These are phyloP conservation scores for Nothoprocta pentlandii DNA, from an alignment of 2,113 vertebrate species.

Conservation along the genomic window DNA sequence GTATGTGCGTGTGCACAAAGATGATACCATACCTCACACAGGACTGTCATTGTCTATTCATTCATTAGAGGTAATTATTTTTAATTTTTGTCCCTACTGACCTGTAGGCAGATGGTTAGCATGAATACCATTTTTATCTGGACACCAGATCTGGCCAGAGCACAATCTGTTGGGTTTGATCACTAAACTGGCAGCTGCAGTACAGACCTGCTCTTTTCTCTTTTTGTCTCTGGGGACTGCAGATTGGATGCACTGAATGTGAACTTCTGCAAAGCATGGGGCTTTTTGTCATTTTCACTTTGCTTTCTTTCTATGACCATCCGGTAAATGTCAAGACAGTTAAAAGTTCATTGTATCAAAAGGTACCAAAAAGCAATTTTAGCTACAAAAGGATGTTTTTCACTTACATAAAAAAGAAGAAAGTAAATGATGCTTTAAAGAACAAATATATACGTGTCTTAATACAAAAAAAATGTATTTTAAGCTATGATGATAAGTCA, in stretches of 20 bases:
- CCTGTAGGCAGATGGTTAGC: conserved; percentile 83
- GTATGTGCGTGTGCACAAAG: neutral
- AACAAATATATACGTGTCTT: neutral
- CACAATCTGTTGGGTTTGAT: conserved; percentile 71
- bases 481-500: neutral
- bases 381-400: conserved; percentile 35
- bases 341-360: conserved; percentile 68
- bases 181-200: conserved; percentile 71
- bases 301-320: conserved; percentile 70
- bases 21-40: conserved; percentile 72
- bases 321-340: conserved; percentile 62
- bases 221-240: conserved; percentile 51
- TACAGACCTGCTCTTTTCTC: conserved; percentile 66
- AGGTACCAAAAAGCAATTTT: conserved; percentile 5
- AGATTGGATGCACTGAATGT: conserved; percentile 69
- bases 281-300: conserved; percentile 68
- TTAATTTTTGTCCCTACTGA: conserved; percentile 81
- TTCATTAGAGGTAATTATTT: conserved; percentile 83
- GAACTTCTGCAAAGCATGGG: conserved; percentile 74
- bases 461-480: neutral
- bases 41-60: conserved; percentile 78
- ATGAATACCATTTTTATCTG: conserved; percentile 83
- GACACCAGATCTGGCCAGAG: conserved; percentile 77
- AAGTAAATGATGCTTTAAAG: conserved; percentile 11
- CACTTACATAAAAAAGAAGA: neutral